Evolutionary conservation across 2,113 vertebrate species (phyloP).

Genomic region (Daboia siamensis): DNA sequence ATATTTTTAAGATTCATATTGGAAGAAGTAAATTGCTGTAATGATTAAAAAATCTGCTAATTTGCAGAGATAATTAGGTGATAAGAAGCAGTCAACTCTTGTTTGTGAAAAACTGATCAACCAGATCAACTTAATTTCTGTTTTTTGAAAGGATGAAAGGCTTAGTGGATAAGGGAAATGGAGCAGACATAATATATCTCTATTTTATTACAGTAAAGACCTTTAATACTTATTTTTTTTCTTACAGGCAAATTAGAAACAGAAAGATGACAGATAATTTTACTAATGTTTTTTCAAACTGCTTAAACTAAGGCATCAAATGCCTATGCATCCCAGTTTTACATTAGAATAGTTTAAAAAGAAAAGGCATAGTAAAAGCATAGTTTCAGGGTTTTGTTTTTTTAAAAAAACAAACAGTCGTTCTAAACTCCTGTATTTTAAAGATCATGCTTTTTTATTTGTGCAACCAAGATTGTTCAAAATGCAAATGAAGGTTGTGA

Average conservation of each 20-base stretch:
- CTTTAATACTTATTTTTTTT: conserved; percentile 4
- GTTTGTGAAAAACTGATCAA: conserved; percentile 53
- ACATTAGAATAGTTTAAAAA: not conserved
- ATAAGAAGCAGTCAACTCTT: conserved; percentile 52
- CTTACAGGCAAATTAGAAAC: conserved; percentile 44
- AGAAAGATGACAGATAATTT: not conserved
- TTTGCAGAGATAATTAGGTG: not conserved
- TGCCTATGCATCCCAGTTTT: conserved; percentile 19
- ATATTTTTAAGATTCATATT: conserved; percentile 38
- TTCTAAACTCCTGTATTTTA: not conserved
- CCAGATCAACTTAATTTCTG: conserved; percentile 50
- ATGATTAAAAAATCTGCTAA: conserved; percentile 27
- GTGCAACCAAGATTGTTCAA: not conserved
- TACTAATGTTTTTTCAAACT: not conserved
- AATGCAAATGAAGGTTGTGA: not conserved
- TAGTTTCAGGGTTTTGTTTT: not conserved
- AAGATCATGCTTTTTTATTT: conserved; percentile 12
- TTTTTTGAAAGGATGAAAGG: conserved; percentile 49
- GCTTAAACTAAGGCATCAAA: not conserved
- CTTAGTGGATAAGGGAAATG: conserved; percentile 51
- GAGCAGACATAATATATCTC: conserved; percentile 36
- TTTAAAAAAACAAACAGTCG: not conserved
- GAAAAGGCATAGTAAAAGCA: not conserved
- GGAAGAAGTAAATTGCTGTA: not conserved
- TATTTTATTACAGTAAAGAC: accelerated